These are phyloP conservation scores for Lagenorhynchus albirostris DNA, from an alignment of 2,113 vertebrate species.

Conservation along the genomic window DNA sequence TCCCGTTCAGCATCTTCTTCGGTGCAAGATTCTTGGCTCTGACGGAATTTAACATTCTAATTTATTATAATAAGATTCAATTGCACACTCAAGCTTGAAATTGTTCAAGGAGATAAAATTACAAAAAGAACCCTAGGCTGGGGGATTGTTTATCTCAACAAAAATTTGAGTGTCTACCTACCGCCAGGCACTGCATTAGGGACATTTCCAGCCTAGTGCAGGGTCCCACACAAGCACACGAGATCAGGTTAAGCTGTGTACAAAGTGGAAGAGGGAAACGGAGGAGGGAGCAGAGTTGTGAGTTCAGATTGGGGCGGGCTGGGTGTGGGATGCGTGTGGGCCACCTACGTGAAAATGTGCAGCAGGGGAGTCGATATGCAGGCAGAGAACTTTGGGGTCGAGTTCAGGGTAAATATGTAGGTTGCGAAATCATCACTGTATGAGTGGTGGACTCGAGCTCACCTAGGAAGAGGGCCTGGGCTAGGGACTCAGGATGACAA, in stretches of 20 bases:
- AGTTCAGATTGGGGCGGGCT: neutral
- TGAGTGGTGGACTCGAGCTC: neutral
- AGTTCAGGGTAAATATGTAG: neutral
- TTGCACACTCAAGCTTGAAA: constrained; percentile 57
- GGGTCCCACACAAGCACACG: neutral
- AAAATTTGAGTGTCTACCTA: neutral
- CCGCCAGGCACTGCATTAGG: neutral
- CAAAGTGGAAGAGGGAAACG: neutral
- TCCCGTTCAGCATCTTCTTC: constrained; percentile 39
- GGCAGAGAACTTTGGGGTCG: neutral
- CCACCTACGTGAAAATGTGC: neutral
- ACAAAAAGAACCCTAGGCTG: neutral
- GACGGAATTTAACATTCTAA: constrained; percentile 54
- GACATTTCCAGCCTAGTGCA: neutral
- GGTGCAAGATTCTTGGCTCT: constrained; percentile 25
- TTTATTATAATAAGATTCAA: constrained; percentile 65
- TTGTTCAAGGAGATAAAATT: constrained; percentile 46
- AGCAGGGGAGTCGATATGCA: neutral
- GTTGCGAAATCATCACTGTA: neutral
- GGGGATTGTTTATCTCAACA: constrained; percentile 40
- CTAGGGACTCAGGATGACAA: neutral
- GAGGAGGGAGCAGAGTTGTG: neutral
- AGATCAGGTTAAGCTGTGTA: neutral
- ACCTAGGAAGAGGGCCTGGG: neutral
- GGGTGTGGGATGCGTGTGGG: neutral